Conservation (phyloP, 2,797 vertebrate species). For the Pangasius mekongensis region DNA sequence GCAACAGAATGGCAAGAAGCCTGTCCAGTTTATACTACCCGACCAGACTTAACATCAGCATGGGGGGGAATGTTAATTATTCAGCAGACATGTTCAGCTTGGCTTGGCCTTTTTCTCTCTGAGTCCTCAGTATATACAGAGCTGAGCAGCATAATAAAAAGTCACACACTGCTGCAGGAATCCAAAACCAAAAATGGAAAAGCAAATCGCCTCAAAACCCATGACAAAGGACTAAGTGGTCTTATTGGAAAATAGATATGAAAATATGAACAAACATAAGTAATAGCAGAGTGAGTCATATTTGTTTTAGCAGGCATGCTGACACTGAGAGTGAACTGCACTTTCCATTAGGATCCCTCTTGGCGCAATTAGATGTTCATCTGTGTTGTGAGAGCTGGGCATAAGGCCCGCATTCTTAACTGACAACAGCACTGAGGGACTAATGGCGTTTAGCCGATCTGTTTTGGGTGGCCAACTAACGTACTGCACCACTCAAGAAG, state of each 20-base stretch:
- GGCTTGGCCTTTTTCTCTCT: neutral
- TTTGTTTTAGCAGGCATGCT: conserved; percentile 29
- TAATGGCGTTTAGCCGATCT: conserved; percentile 31
- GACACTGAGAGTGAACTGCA: conserved; percentile 7
- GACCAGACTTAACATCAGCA: neutral
- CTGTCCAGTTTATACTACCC: neutral
- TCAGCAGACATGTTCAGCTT: neutral
- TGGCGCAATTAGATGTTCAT: conserved; percentile 32
- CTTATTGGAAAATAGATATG: conserved; percentile 20
- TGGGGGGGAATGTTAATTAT: neutral
- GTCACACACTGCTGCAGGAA: conserved; percentile 23
- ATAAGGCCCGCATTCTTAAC: conserved; percentile 3
- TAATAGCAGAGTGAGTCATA: conserved; percentile 39
- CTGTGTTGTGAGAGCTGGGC: conserved; percentile 23
- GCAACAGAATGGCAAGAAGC: neutral
- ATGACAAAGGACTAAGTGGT: conserved; percentile 22
- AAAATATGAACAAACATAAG: conserved; percentile 43
- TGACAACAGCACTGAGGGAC: conserved; percentile 33
- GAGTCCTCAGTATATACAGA: conserved; percentile 12
- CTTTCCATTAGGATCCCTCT: conserved; percentile 25
- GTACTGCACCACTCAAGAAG: conserved; percentile 29
- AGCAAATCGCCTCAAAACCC: neutral
- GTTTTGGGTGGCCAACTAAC: conserved; percentile 31
- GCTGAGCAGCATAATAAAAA: neutral
- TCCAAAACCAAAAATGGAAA: conserved; percentile 26